Evolutionary conservation across 1,140 invertebrate species (phyloP), one percentile per base, ranked within the genome.

Genomic region (Neodiprion pinetum): DNA sequence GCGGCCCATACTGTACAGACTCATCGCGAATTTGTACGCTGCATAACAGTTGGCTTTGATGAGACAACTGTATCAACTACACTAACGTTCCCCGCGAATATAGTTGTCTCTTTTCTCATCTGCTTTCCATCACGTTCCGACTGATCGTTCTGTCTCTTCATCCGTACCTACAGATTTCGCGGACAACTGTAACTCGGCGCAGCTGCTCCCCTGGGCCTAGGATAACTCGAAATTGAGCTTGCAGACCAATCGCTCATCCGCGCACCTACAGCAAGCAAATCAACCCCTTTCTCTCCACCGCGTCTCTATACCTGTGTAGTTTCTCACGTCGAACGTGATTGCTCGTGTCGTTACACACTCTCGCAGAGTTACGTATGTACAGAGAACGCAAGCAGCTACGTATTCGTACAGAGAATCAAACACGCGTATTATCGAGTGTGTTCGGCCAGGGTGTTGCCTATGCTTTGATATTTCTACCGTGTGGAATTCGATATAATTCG

Each of bases 401-500:
- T 21, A 21, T 21, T 21, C 17, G 17, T 21, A 21, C 17, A 21
- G 17, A 21, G 17, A 21, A 21, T 21, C 17, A 21, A 21, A 21
- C 17, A 21, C 53, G 53, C n/a, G n/a, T 7, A 17, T 61, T 61
- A 17, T 14, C 53, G 9, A 12, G n/a, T 17, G n/a, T 5, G 53
- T 5, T 61, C 28, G 28, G 28, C 28, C 53, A 61, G 53, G 53
- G 53, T 61, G 53, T 61, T 61, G 11, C 11, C 7, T 17, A 61
- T 61, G 4, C 53, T 61, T 61, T 61, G 53, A 61, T 61, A 61
- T 14, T 61, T 61, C 53, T 61, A 61, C 53, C 53, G 53, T 61
- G n/a, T 61, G 53, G 9, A 61, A 61, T 61, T 61, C 5, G 53
- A 61, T 61, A 40, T 40, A 61, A 61, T 61, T 11, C 7, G 8